These are phyloP conservation scores for Drosophila koepferae DNA, from an alignment of 2,888 invertebrate genomes.

Conservation along the genomic window DNA sequence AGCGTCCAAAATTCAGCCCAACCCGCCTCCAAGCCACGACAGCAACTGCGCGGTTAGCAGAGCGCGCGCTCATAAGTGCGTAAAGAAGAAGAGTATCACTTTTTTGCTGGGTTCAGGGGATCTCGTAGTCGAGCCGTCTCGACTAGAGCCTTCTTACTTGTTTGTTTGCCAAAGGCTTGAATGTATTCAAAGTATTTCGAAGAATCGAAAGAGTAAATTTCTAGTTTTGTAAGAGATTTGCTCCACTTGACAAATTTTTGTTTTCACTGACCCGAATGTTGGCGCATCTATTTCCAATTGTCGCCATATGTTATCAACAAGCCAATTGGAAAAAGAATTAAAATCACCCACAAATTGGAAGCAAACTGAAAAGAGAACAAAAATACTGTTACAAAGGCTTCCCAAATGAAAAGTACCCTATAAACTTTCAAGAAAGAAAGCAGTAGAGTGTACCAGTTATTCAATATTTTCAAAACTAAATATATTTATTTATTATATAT, in stretches of 20 bases:
- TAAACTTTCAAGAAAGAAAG: background rate
- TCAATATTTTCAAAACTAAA: background rate
- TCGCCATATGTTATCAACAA: conserved; percentile 74
- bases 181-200: background rate
- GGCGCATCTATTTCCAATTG: conserved; percentile 79
- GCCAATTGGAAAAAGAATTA: conserved; percentile 67
- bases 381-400: conserved; percentile 19
- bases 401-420: background rate
- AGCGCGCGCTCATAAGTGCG: too few species aligned
- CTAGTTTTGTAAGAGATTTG: conserved; percentile 56
- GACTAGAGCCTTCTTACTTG: too few species aligned
- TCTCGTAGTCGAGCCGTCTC: too few species aligned
- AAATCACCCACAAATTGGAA: conserved; percentile 50
- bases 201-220: conserved; percentile 15
- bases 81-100: too few species aligned
- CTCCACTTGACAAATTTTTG: conserved; percentile 75
- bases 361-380: conserved; percentile 54
- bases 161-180: background rate
- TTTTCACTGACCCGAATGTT: conserved; percentile 74
- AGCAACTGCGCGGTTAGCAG: too few species aligned
- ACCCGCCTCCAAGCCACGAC: too few species aligned
- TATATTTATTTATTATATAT: background rate
- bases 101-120: too few species aligned
- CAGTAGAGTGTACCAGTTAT: too few species aligned
- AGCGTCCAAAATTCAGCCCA: too few species aligned